These are phyloP conservation scores for Prorops nasuta DNA, from an alignment of 1,140 invertebrate species.

Conservation along the genomic window DNA sequence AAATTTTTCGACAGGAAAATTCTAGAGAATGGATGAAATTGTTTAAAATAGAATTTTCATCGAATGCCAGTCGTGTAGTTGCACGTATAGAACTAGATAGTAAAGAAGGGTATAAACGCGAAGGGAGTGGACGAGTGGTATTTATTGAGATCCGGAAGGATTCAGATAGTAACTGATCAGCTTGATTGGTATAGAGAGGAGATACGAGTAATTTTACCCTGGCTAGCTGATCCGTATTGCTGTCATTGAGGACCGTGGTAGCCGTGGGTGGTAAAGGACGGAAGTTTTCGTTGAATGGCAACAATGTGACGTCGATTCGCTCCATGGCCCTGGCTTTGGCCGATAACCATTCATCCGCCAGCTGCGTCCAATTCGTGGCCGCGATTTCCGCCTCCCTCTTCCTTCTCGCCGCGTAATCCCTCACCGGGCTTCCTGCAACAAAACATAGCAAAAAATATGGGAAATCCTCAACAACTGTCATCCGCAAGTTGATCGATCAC, in stretches of 20 bases:
- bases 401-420: no score
- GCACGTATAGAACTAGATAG: no score
- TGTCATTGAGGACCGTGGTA: constrained; percentile 29
- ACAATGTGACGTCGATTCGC: constrained; percentile 27
- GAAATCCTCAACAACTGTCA: not conserved
- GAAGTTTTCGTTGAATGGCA: constrained; percentile 27
- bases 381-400: constrained; percentile 27
- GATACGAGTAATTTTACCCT: no score
- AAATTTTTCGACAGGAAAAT: no score
- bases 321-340: constrained; percentile 16
- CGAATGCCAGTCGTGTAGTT: no score
- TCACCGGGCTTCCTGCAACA: constrained; percentile 29
- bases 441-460: not conserved
- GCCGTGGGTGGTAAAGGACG: constrained; percentile 30
- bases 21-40: no score
- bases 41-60: no score
- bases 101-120: no score
- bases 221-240: constrained; percentile 21
- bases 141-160: no score
- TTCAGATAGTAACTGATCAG: no score
- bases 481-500: not conserved
- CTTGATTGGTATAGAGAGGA: no score
- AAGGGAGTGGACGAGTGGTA: no score
- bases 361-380: constrained; percentile 36
- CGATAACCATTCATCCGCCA: constrained; percentile 39